phyloP scores from a whole-genome alignment of 92 coral and sea anemone species.

The Siderastrea siderea region DNA sequence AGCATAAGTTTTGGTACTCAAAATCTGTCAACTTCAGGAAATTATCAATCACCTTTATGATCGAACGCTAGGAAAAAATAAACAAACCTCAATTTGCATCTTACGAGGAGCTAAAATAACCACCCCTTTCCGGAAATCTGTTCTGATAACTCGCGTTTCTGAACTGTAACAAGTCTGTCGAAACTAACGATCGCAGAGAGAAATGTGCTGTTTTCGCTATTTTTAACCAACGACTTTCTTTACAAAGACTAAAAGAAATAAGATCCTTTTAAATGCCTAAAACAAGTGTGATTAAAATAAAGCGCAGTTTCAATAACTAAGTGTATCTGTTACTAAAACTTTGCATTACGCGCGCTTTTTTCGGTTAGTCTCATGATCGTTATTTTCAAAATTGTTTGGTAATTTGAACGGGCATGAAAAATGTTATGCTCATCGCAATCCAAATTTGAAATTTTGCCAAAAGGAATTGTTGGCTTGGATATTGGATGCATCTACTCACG shows the following conservation, averaged over 20 bases:
- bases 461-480: neutral
- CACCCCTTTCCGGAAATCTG: neutral
- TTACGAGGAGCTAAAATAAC: neutral
- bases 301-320: too few species aligned
- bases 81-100: neutral
- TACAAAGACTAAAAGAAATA: neutral
- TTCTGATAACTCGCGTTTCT: too few species aligned
- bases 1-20: neutral
- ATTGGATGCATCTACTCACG: neutral
- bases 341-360: too few species aligned
- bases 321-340: too few species aligned
- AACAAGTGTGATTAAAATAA: too few species aligned
- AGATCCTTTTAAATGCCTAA: too few species aligned
- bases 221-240: neutral
- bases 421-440: neutral
- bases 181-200: too few species aligned
- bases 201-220: neutral
- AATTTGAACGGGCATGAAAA: neutral
- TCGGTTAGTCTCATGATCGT: neutral
- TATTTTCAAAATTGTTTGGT: neutral
- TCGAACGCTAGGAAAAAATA: neutral
- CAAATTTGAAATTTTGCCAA: slow-evolving; percentile 22
- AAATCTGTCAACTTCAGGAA: slow-evolving; percentile 1
- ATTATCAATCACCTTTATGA: neutral
- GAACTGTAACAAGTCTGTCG: too few species aligned